A percentile compares a stretch with the other conserved stretches of the same genome.
Evolutionary conservation across 2,113 vertebrate species (phyloP).

Genomic region (Acanthisitta chloris): DNA sequence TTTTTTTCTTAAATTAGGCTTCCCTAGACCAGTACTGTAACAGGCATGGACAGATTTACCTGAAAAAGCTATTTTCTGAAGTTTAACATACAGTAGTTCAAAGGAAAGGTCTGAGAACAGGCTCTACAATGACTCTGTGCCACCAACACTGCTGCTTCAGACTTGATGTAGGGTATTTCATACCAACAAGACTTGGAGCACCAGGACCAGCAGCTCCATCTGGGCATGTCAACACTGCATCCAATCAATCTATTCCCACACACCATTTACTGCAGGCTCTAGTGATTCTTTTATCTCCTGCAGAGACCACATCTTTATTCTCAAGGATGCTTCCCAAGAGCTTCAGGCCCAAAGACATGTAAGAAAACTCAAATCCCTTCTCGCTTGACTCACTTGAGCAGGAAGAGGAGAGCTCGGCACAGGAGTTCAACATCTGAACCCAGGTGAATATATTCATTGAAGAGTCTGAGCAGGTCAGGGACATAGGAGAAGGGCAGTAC

Average conservation of each 20-base stretch:
- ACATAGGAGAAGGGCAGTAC: constrained; percentile 93
- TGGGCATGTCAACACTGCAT: neutral
- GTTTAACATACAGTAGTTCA: neutral
- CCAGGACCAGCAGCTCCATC: neutral
- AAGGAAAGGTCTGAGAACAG: neutral
- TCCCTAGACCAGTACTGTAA: neutral
- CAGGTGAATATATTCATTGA: constrained; percentile 82
- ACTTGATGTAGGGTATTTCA: neutral
- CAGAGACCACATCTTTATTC: neutral
- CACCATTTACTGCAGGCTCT: neutral
- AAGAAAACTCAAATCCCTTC: too few species aligned
- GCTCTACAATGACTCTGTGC: neutral
- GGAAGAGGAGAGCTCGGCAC: constrained; percentile 93
- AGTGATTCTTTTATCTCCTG: neutral
- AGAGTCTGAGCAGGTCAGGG: constrained; percentile 86
- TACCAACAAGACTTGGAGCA: neutral
- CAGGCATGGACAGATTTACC: neutral
- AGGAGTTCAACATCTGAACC: constrained; percentile 88
- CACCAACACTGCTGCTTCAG: neutral
- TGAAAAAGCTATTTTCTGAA: neutral
- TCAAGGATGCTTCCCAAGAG: neutral
- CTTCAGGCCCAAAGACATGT: neutral
- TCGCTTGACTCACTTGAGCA: constrained; percentile 91
- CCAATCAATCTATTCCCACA: neutral
- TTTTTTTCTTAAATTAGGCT: neutral